Base-by-base conservation (phyloP, 2,797 vertebrate species). In the Periparus ater region DNA sequence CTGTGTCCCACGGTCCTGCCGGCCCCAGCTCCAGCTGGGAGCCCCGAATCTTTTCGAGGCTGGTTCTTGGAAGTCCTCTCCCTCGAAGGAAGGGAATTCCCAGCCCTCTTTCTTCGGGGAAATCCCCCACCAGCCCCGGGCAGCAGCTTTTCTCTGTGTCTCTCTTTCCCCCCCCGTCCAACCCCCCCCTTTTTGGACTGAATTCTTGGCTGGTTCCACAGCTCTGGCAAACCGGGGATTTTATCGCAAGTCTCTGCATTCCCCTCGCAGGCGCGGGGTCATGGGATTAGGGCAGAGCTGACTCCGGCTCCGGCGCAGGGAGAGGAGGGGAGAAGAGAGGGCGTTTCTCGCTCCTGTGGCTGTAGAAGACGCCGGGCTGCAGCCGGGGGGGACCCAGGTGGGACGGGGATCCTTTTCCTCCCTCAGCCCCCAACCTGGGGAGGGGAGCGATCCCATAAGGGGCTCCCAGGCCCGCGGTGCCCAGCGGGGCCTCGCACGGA, bases 1-100 rank as follows among this genome's bases (percentile, higher is more conserved):
- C 34, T 5, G 1, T 15, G 15, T 20, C 45, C 32, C 72, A 21
- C 21, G 3, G 34, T 38, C 76, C 42, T 4, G 1, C n/a, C 1
- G 2, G 22, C 81, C 57, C n/a, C 17, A 5, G 13, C n/a, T 68
- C 32, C 44, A 5, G 32, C 32, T 4, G 78, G 44, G 74, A 85
- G 65, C 82, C 63, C 91, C 17, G 17, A n/a, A 22, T 32, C 72
- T 85, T 85, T 80, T 0, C 4, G 42, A 89, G 65, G 44, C 11
- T 3, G 10, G 61, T 89, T 93, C 93, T 91, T 95, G 88, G 85
- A 92, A 95, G 76, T 44, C 12, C 20, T 53, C 65, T 92, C 89
- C 72, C 87, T 93, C 21, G 89, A 91, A 92, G 85, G 85, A 95
- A 91, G 91, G 93, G 91, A 92, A 95, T 95, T 96, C 95, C 95